Percentiles rank a stretch among this genome's conserved stretches.
These are phyloP conservation scores for Cheumatopsyche charites DNA, from an alignment of 1,140 invertebrate genomes.

Conservation along the genomic window DNA sequence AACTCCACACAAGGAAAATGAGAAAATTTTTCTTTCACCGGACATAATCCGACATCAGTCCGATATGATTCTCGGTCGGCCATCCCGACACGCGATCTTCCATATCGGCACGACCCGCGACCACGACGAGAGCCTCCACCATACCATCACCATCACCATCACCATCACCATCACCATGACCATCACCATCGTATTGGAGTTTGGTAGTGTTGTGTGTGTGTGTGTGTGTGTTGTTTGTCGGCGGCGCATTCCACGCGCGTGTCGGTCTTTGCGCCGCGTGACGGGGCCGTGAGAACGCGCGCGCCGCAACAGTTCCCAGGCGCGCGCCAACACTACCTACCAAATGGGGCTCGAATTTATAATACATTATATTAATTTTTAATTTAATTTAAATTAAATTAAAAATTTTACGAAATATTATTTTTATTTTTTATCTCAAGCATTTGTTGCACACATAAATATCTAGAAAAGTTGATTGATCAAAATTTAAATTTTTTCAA, in stretches of 20 bases:
- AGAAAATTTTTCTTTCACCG: no score
- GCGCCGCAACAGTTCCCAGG: conserved; percentile 47
- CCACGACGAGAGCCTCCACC: not conserved
- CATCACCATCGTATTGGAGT: not conserved
- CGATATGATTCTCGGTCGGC: no score
- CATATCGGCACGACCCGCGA: no score
- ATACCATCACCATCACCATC: not conserved
- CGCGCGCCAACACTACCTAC: conserved; percentile 44
- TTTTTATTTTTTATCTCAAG: no score
- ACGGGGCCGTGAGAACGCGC: conserved; percentile 48
- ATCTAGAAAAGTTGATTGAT: no score
- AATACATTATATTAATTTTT: not conserved
- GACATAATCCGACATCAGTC: no score
- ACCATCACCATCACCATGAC: not conserved
- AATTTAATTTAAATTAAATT: not conserved
- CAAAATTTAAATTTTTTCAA: no score
- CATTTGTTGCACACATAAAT: no score
- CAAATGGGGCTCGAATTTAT: conserved; percentile 37
- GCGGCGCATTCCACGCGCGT: conserved; percentile 27
- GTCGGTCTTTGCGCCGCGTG: conserved; percentile 17
- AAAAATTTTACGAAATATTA: no score
- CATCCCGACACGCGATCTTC: no score
- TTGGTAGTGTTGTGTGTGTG: not conserved
- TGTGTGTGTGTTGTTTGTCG: conserved; percentile 15
- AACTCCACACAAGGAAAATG: no score